Percentiles rank a stretch among this genome's conserved stretches.
Evolutionary conservation across 2,888 invertebrate species (phyloP).

Genomic region (Clanis bilineata): DNA sequence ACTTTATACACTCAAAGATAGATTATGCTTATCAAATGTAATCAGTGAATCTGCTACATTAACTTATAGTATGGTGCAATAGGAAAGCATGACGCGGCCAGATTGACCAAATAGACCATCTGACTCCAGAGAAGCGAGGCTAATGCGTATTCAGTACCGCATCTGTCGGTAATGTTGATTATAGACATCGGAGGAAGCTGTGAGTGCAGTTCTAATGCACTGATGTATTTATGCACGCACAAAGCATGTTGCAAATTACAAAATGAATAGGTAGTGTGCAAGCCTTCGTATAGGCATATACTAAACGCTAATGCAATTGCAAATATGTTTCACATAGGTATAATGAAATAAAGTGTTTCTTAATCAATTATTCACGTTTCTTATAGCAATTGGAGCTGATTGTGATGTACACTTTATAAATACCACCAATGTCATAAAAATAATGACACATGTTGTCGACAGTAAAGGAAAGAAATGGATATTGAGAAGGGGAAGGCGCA

Average conservation of each 20-base stretch:
- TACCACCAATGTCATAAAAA: too few relatives aligned
- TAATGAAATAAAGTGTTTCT: not conserved
- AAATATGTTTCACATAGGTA: not conserved
- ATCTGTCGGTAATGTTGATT: slow-evolving; percentile 66
- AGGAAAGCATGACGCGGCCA: slow-evolving; percentile 28
- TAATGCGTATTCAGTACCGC: slow-evolving; percentile 65
- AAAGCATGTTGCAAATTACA: slow-evolving; percentile 30
- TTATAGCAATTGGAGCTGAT: too few relatives aligned
- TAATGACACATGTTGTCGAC: too few relatives aligned
- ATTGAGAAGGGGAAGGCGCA: too few relatives aligned
- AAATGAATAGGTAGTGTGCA: slow-evolving; percentile 10
- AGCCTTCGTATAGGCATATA: not conserved
- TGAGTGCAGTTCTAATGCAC: slow-evolving; percentile 50
- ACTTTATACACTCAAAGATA: too few relatives aligned
- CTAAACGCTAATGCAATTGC: slow-evolving; percentile 8
- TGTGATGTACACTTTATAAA: too few relatives aligned
- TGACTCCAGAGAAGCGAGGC: slow-evolving; percentile 52
- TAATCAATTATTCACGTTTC: not conserved
- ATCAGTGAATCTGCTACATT: not conserved
- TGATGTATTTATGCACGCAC: slow-evolving; percentile 58
- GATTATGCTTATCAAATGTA: not conserved
- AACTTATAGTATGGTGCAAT: not conserved
- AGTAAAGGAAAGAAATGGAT: too few relatives aligned
- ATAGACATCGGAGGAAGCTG: slow-evolving; percentile 58
- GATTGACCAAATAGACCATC: slow-evolving; percentile 31